Conservation (phyloP, 2,113 vertebrate genomes). For the Hemiprocne comata region DNA sequence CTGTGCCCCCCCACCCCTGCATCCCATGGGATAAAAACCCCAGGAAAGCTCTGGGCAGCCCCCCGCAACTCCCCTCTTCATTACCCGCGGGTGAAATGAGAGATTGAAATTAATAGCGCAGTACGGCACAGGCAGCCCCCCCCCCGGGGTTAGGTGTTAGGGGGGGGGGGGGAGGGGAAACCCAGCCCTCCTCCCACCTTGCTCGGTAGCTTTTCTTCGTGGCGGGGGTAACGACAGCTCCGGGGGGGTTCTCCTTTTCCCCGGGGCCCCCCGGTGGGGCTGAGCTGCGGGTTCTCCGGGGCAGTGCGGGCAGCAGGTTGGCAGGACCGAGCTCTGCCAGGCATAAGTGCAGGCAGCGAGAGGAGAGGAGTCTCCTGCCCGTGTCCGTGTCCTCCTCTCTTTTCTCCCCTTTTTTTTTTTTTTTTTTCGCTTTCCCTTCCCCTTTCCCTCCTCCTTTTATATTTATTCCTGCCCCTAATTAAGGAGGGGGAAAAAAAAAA, state of each 20-base stretch:
- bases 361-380: neutral
- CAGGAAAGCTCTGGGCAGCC: neutral
- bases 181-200: no score
- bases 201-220: neutral
- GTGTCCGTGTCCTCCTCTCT: neutral
- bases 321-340: conserved; percentile 8
- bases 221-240: no score
- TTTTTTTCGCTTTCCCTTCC: neutral
- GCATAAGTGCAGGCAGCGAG: conserved; percentile 50
- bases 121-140: neutral
- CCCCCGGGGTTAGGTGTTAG: no score
- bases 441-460: conserved; percentile 38
- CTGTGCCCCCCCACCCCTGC: neutral
- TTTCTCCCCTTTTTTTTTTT: neutral
- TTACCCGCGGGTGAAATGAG: neutral
- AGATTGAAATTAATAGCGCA: neutral
- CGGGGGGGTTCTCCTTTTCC: neutral
- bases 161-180: no score
- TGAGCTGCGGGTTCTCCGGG: conserved; percentile 5
- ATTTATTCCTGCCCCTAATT: conserved; percentile 42
- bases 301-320: neutral
- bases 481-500: neutral
- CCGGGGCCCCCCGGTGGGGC: neutral
- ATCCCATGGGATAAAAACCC: neutral
- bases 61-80: neutral